Conservation (phyloP, 2,888 invertebrate genomes). For the Aporophyla nigra region DNA sequence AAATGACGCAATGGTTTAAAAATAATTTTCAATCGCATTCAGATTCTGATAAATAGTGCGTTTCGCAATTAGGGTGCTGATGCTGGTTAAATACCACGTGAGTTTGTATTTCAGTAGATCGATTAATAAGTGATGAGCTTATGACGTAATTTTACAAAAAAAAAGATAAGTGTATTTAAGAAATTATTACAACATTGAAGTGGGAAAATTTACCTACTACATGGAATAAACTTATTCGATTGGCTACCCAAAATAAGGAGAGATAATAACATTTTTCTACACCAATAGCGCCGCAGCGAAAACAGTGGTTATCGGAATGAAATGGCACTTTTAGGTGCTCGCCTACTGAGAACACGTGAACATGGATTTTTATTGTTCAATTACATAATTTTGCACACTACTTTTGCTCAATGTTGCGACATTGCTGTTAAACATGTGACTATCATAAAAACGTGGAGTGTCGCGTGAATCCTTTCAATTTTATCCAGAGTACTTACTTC, state of each 20-base stretch:
- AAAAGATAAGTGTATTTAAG: background rate
- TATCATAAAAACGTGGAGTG: background rate
- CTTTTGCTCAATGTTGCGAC: slow-evolving; percentile 9
- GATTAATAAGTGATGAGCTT: background rate
- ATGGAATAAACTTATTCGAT: slow-evolving; percentile 11
- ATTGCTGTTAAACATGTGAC: slow-evolving; percentile 13
- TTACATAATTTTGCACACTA: slow-evolving; percentile 36
- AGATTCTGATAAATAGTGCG: no score
- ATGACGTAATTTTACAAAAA: slow-evolving; percentile 7
- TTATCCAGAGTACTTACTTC: background rate
- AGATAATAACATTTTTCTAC: background rate
- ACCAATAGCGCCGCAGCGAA: slow-evolving; percentile 18
- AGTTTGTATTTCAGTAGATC: background rate
- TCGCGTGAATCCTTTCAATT: background rate
- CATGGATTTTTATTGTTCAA: background rate
- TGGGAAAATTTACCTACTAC: slow-evolving; percentile 6
- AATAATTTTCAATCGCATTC: no score
- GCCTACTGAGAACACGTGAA: slow-evolving; percentile 15
- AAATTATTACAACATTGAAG: slow-evolving; percentile 6
- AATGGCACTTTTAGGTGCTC: slow-evolving; percentile 21
- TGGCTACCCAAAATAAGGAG: slow-evolving; percentile 5
- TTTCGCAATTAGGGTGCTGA: no score
- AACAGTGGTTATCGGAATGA: slow-evolving; percentile 28
- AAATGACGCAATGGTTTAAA: no score
- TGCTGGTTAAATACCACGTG: background rate